Evolutionary conservation across 2,113 vertebrate species (phyloP).

Genomic region (Phyllopteryx taeniolatus): DNA sequence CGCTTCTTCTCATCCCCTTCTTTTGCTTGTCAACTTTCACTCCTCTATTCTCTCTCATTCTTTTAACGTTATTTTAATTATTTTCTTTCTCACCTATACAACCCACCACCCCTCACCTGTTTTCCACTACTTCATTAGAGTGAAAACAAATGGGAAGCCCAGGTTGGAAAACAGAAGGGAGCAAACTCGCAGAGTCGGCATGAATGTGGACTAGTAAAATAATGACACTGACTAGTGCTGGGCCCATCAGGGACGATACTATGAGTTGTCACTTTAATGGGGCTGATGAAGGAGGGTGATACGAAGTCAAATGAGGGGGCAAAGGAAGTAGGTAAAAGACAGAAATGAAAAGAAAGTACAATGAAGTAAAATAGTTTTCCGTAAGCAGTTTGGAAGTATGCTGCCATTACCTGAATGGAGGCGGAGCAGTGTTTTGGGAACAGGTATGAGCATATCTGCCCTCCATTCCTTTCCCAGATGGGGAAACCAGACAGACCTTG

Average conservation of each 20-base stretch:
- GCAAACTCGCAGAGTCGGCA: slow-evolving; percentile 58
- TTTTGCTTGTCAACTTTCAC: slow-evolving; percentile 7
- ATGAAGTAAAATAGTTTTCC: slow-evolving; percentile 45
- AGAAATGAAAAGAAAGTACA: slow-evolving; percentile 33
- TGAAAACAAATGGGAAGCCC: slow-evolving; percentile 61
- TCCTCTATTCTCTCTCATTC: slow-evolving; percentile 1
- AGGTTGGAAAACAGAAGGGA: slow-evolving; percentile 34
- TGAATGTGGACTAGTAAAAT: slow-evolving; percentile 47
- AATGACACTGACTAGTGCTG: slow-evolving; percentile 53
- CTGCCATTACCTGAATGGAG: slow-evolving; percentile 53
- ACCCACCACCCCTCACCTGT: background rate
- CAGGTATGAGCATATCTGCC: slow-evolving; percentile 43
- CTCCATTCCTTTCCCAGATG: slow-evolving; percentile 30
- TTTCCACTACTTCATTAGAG: slow-evolving; percentile 64
- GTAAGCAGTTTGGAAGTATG: slow-evolving; percentile 64
- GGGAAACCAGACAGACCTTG: slow-evolving; percentile 66
- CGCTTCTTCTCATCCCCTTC: background rate
- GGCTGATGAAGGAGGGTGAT: slow-evolving; percentile 25
- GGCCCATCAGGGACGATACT: slow-evolving; percentile 48
- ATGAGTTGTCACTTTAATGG: slow-evolving; percentile 50
- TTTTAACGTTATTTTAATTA: background rate
- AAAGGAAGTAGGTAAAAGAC: slow-evolving; percentile 22
- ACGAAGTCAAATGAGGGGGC: slow-evolving; percentile 22
- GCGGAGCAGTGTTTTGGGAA: slow-evolving; percentile 54
- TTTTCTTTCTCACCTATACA: background rate